These are phyloP conservation scores for Lasioglossum malachurum DNA, from an alignment of 2,888 invertebrate species.

Conservation along the genomic window DNA sequence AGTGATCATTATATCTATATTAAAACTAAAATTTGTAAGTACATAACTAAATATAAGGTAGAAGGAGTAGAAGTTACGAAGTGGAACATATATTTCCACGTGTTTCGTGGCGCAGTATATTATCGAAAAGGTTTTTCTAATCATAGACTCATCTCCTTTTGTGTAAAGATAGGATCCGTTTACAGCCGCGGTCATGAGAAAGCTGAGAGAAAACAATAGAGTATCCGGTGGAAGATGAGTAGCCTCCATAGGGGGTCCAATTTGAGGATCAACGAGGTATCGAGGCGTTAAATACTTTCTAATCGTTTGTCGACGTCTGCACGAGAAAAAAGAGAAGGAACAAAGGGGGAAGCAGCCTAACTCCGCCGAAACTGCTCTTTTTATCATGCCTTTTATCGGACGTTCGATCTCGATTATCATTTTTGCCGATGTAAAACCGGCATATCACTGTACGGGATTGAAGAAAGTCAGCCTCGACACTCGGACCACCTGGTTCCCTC, in stretches of 20 bases:
- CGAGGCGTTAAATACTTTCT: constrained; percentile 71
- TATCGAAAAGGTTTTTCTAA: not conserved
- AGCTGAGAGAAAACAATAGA: constrained; percentile 58
- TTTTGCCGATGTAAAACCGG: constrained; percentile 69
- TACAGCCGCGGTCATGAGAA: constrained; percentile 43
- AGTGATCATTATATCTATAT: too few relatives aligned
- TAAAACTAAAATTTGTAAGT: too few relatives aligned
- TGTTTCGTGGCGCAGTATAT: not conserved
- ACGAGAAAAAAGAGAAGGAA: not conserved
- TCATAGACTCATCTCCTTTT: constrained; percentile 37
- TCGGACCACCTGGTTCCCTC: constrained; percentile 76
- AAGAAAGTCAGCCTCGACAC: constrained; percentile 65
- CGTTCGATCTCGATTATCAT: constrained; percentile 70
- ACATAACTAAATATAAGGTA: not conserved
- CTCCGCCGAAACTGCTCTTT: constrained; percentile 64
- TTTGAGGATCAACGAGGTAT: constrained; percentile 49
- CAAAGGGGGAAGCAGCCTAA: constrained; percentile 55
- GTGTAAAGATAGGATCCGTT: constrained; percentile 17
- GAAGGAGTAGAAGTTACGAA: not conserved
- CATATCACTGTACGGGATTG: constrained; percentile 68
- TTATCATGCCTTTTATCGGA: constrained; percentile 46
- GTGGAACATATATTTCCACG: not conserved
- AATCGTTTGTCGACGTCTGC: constrained; percentile 59
- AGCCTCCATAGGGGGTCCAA: constrained; percentile 60
- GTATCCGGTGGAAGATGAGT: constrained; percentile 63